Base-by-base conservation (phyloP, 2,113 vertebrate genomes). In the Nerophis ophidion region DNA sequence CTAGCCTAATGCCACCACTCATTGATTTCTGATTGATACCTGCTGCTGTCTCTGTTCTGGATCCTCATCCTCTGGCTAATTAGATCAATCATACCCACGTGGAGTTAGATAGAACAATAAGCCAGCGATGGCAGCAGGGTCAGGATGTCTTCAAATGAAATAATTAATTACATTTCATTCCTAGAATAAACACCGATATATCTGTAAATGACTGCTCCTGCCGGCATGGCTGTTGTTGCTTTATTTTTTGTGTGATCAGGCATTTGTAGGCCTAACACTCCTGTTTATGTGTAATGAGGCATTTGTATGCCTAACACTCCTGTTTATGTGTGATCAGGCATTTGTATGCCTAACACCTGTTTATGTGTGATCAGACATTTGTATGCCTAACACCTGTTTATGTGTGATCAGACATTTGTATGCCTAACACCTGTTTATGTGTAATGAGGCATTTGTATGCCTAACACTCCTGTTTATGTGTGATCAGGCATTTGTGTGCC, bases 21-120 rank as follows among this genome's bases (percentile, higher is more conserved):
- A 56, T 59, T 7, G 4, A 44, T 52, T 60, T 36, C 9, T 57
- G 42, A 12, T 56, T 46, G 10, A 34, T 58, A 56, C 38, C 42
- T 16, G 10, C 17, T 15, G 1, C 35, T 63, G 10, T 44, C 44
- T 53, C 33, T 36, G 15, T 53, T 11, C 33, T 9, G 10, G 3
- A 40, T 40, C 38, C 38, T 44, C 11, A 12, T 14, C 26, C 55
- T n/a, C 59, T 51, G 4, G 47, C 38, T 57, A 46, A 58, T 34
- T 55, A 19, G 17, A 26, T 44, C 52, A 38, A 10, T 12, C 14
- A 54, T 54, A 12, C 13, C 38, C 54, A 13, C 6, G 12, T 12
- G 16, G 4, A 56, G 7, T 54, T 54, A 16, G 35, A 9, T 42
- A 56, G 42, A 17, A 6, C 36, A 42, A 56, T 56, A 56, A 56